phyloP scores from a whole-genome alignment of 2,888 invertebrate species.

The Caenorhabditis plicata region DNA sequence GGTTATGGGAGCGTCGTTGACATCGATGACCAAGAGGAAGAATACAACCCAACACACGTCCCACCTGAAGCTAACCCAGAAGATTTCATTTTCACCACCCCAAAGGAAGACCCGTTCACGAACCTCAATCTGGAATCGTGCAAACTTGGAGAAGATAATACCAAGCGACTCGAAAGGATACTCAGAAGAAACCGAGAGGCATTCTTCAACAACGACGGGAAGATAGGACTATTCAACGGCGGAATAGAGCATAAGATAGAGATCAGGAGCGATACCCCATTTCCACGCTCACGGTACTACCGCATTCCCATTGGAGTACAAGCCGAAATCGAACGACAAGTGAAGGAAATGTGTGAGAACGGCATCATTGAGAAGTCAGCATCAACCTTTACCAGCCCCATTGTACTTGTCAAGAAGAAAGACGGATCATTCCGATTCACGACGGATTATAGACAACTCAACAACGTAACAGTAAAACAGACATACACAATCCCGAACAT shows the following conservation, averaged over 20 bases:
- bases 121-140: no score
- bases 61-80: no score
- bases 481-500: slow-evolving; percentile 8
- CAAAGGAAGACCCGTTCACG: no score
- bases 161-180: not conserved
- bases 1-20: no score
- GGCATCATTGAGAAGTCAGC: slow-evolving; percentile 5
- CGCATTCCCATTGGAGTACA: slow-evolving; percentile 12
- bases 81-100: no score
- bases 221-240: slow-evolving; percentile 15
- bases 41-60: no score
- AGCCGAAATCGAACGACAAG: slow-evolving; percentile 7
- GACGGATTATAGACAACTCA: slow-evolving; percentile 23
- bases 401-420: slow-evolving; percentile 24
- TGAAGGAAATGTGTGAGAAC: slow-evolving; percentile 6
- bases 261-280: no score
- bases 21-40: no score
- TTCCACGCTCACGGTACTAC: not conserved
- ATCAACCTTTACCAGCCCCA: slow-evolving; percentile 6
- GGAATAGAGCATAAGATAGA: slow-evolving; percentile 10
- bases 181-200: slow-evolving; percentile 4
- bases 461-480: slow-evolving; percentile 10
- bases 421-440: slow-evolving; percentile 14
- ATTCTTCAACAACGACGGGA: slow-evolving; percentile 18
- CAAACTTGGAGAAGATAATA: no score